Percentiles rank a stretch among this genome's conserved stretches.
Conservation (phyloP, 1,140 invertebrate species). For the Caenorhabditis tropicalis region DNA sequence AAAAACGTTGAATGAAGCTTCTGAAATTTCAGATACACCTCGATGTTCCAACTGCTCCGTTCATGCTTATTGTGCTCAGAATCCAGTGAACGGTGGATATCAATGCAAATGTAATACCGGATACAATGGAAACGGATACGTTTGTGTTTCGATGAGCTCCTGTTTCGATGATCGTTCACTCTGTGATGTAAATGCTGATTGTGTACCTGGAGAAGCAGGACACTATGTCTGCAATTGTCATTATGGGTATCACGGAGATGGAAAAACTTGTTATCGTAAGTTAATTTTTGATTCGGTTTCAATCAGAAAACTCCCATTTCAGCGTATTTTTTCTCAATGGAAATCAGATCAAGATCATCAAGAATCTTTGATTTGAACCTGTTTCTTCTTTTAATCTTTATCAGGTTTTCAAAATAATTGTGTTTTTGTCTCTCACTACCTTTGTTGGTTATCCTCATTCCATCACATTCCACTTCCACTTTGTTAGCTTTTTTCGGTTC, state of each 20-base stretch:
- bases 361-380: constrained; percentile 36
- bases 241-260: constrained; percentile 73
- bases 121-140: constrained; percentile 79
- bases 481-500: constrained; percentile 5
- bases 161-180: constrained; percentile 65
- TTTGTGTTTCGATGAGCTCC: constrained; percentile 77
- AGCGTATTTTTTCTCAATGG: constrained; percentile 11
- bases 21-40: constrained; percentile 57
- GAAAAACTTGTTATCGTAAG: constrained; percentile 71
- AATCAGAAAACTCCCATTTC: neutral
- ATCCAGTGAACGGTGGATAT: constrained; percentile 52
- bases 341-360: constrained; percentile 27
- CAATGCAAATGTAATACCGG: constrained; percentile 74
- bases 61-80: constrained; percentile 72
- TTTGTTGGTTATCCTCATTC: neutral
- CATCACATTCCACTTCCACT: neutral
- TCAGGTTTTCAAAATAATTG: neutral
- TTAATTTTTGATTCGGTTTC: neutral
- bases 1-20: neutral
- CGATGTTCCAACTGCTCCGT: constrained; percentile 67
- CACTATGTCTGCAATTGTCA: constrained; percentile 74
- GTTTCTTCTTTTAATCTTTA: neutral
- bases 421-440: neutral
- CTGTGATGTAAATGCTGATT: constrained; percentile 72
- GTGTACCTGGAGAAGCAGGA: constrained; percentile 69